Conservation (phyloP, 2,888 invertebrate genomes). For the Camptogramma bilineatum region DNA sequence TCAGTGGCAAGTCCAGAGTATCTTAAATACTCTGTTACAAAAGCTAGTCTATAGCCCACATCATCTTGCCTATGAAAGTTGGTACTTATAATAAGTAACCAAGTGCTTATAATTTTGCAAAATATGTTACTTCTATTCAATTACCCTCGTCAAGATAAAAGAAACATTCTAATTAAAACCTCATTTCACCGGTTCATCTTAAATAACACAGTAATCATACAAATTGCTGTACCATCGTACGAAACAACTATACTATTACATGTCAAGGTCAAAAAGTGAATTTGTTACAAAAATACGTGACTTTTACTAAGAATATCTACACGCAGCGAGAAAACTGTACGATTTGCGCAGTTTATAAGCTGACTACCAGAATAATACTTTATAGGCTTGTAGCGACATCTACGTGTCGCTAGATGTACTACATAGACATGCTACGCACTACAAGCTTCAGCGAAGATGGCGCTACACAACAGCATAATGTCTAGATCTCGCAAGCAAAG, state of each 20-base stretch:
- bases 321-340: background rate
- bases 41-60: too few relatives aligned
- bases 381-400: too few relatives aligned
- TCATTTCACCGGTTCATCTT: constrained; percentile 17
- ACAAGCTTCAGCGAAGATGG: too few relatives aligned
- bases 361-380: too few relatives aligned
- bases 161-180: constrained; percentile 6
- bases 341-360: background rate
- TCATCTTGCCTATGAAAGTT: too few relatives aligned
- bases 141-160: background rate
- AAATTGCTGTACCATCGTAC: constrained; percentile 20
- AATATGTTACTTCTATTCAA: background rate
- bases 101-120: background rate
- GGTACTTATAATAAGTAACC: too few relatives aligned
- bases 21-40: too few relatives aligned
- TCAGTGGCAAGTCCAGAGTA: too few relatives aligned
- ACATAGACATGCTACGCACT: too few relatives aligned
- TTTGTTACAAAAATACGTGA: constrained; percentile 10
- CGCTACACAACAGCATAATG: too few relatives aligned
- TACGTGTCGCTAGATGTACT: too few relatives aligned
- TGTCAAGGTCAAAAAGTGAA: constrained; percentile 25
- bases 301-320: background rate
- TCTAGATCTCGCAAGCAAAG: too few relatives aligned
- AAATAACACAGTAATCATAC: constrained; percentile 14
- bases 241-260: constrained; percentile 6